phyloP scores from a whole-genome alignment of 2,113 vertebrate genomes.

The Ceyx margarethae region DNA sequence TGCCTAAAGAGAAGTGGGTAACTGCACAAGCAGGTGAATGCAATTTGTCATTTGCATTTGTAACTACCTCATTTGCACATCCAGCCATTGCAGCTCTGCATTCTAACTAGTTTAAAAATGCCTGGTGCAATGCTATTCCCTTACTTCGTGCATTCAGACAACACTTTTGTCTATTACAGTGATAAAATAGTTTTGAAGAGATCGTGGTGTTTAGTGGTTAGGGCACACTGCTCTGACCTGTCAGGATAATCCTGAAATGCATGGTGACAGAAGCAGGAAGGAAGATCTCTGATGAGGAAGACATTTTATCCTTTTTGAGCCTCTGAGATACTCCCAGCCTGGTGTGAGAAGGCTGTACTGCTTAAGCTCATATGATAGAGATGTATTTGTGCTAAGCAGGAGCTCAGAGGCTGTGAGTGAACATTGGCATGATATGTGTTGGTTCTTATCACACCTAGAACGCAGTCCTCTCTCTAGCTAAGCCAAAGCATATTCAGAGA shows the following conservation, averaged over 20 bases:
- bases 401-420: background rate
- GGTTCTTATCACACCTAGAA: background rate
- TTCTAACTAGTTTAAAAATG: background rate
- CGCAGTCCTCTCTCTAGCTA: fast-evolving
- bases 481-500: too few relatives aligned
- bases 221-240: background rate
- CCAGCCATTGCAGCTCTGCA: background rate
- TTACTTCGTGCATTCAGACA: background rate
- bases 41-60: background rate
- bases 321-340: background rate
- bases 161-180: fast-evolving
- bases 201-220: background rate
- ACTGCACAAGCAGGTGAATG: conserved; percentile 20
- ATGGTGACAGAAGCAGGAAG: fast-evolving
- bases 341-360: background rate
- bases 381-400: background rate
- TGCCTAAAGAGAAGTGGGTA: background rate
- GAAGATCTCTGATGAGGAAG: background rate
- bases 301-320: background rate
- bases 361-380: fast-evolving
- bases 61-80: conserved; percentile 32
- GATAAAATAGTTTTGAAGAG: background rate
- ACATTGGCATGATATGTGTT: fast-evolving
- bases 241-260: background rate
- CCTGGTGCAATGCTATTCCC: background rate